Evolutionary conservation across 2,888 invertebrate species (phyloP).

Genomic region (Cremastinae sp.): DNA sequence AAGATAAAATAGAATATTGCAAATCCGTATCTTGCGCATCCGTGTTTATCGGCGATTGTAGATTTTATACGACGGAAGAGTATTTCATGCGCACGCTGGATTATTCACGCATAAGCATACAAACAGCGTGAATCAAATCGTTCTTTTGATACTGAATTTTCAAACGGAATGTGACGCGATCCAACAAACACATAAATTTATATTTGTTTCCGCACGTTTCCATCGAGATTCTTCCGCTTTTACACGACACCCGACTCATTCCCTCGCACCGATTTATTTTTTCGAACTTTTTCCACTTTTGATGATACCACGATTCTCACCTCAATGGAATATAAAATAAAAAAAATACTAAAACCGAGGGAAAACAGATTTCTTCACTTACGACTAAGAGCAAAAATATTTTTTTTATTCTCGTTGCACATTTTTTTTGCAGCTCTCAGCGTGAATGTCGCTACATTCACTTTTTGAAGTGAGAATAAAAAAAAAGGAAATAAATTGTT

Average conservation of each 20-base stretch:
- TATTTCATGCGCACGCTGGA: constrained; percentile 47
- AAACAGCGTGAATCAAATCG: constrained; percentile 16
- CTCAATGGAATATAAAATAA: not conserved
- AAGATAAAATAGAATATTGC: not conserved
- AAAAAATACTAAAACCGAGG: not conserved
- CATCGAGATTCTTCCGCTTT: not conserved
- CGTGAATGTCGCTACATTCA: too few species aligned
- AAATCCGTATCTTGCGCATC: not conserved
- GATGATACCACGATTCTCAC: not conserved
- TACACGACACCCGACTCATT: not conserved
- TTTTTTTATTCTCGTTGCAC: too few species aligned
- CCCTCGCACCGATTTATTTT: too few species aligned
- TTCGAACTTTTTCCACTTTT: not conserved
- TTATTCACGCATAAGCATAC: constrained; percentile 59
- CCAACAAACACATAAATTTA: constrained; percentile 42
- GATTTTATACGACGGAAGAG: constrained; percentile 18
- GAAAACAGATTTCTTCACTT: not conserved
- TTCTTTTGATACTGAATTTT: constrained; percentile 10
- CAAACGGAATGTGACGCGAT: constrained; percentile 42
- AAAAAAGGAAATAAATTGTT: too few species aligned
- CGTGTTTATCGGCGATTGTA: not conserved
- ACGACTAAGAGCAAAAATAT: too few species aligned
- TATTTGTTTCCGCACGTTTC: constrained; percentile 46
- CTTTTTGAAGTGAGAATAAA: not conserved
- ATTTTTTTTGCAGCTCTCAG: too few species aligned